These are phyloP conservation scores for Calameuta filiformis DNA, from an alignment of 2,888 invertebrate species.

Conservation along the genomic window DNA sequence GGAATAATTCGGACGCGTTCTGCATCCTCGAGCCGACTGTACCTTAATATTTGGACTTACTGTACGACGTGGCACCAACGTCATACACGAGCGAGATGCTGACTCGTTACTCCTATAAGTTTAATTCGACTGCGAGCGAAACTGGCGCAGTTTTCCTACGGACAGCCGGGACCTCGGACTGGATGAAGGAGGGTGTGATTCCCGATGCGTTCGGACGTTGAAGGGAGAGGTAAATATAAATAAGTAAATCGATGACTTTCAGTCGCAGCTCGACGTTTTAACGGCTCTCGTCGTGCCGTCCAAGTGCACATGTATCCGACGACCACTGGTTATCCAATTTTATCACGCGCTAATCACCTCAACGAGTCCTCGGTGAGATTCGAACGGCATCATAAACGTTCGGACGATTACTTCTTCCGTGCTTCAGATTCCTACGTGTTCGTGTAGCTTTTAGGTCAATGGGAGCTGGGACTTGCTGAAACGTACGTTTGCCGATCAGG, in stretches of 20 bases:
- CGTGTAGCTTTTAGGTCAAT: background rate
- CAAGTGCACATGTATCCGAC: background rate
- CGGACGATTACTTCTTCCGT: conserved; percentile 17
- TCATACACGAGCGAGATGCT: background rate
- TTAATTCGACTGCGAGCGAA: background rate
- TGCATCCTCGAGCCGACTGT: background rate
- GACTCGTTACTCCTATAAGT: background rate
- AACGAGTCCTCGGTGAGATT: conserved; percentile 20
- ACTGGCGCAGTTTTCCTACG: background rate
- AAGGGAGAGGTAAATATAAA: background rate
- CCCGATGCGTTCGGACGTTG: background rate
- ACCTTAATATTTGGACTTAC: conserved; percentile 5
- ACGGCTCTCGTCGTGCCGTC: background rate
- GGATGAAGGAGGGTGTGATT: background rate
- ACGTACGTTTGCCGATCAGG: background rate
- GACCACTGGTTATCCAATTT: conserved; percentile 38
- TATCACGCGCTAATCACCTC: conserved; percentile 41
- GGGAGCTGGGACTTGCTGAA: background rate
- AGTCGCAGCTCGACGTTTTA: background rate
- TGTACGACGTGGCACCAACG: conserved; percentile 9
- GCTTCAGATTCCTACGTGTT: background rate
- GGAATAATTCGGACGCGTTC: background rate
- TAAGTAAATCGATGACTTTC: background rate
- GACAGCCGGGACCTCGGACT: background rate
- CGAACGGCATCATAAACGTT: conserved; percentile 29